Evolutionary conservation across 2,888 invertebrate genomes (phyloP), one percentile per base, ranked within the genome.

Genomic region (Chalcosyrphus nemorum): DNA sequence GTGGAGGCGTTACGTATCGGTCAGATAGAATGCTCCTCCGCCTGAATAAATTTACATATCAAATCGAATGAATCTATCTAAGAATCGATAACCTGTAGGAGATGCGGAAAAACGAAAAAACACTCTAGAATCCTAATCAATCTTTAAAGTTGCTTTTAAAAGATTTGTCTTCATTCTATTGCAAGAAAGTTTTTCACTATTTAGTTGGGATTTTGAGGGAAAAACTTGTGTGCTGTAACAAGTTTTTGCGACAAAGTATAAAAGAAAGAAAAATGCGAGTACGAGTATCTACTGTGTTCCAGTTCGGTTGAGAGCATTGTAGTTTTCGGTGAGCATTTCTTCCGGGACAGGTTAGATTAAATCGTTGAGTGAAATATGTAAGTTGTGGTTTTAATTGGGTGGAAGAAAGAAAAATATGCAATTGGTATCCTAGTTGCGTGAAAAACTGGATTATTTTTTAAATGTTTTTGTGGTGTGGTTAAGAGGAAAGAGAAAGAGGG

Each of bases 271-370:
- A 61, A 17, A 9, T n/a, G n/a, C n/a, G n/a, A n/a, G n/a, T n/a
- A n/a, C n/a, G n/a, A n/a, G n/a, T n/a, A n/a, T n/a, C n/a, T n/a
- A n/a, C 5, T 63, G 32, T 50, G 47, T 65, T 65, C 65, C 65
- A 65, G 65, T 65, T 65, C 50, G 65, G 24, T 50, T 50, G 65
- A 35, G 32, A 35, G 32, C 38, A 38, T 15, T 54, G 32, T 17
- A 32, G 15, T 32, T 13, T 11, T 21, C n/a, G n/a, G n/a, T 19
- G n/a, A 47, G 19, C 4, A 17, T 17, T 38, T 57, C 65, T 65
- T 65, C 65, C 65, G 65, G 65, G 65, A 29, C 65, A 35, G 13
- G 13, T 21, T 21, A 35, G 63, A 50, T 24, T 15, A 29, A 65
- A 21, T 47, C 29, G 24, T 17, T 65, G 35, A 21, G 32, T 65